These are phyloP conservation scores for Desmophyllum pertusum DNA, from an alignment of 92 coral and sea anemone species.

Conservation along the genomic window DNA sequence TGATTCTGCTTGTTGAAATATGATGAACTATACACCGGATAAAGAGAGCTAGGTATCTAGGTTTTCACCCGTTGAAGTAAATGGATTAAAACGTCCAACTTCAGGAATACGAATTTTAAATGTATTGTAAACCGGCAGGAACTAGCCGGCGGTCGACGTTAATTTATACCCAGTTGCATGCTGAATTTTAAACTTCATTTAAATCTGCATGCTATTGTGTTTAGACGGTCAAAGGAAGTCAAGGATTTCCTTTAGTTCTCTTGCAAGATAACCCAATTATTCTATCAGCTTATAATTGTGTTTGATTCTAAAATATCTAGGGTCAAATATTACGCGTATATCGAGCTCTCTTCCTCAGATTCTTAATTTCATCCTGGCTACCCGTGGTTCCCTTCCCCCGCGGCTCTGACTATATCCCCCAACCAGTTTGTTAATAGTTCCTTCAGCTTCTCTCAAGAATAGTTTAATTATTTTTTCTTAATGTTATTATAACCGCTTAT, in stretches of 20 bases:
- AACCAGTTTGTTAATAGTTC: not conserved
- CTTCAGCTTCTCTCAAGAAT: not conserved
- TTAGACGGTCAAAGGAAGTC: constrained; percentile 5
- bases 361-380: not conserved
- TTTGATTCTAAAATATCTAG: not conserved
- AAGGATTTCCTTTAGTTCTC: not conserved
- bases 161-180: not conserved
- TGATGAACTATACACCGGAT: not conserved
- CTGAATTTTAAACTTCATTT: constrained; percentile 20
- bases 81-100: not conserved
- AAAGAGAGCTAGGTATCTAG: not conserved
- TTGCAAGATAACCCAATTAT: not conserved
- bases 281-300: not conserved
- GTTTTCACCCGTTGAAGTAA: not conserved
- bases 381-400: not conserved
- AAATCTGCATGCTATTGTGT: constrained; percentile 16
- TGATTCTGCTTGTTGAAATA: not conserved
- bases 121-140: not conserved
- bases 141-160: not conserved
- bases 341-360: not conserved
- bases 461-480: not conserved
- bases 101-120: not conserved
- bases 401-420: not conserved
- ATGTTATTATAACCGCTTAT: no score
- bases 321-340: not conserved